Base-by-base conservation (phyloP, 2,797 vertebrate genomes). In the Botia almorhae region DNA sequence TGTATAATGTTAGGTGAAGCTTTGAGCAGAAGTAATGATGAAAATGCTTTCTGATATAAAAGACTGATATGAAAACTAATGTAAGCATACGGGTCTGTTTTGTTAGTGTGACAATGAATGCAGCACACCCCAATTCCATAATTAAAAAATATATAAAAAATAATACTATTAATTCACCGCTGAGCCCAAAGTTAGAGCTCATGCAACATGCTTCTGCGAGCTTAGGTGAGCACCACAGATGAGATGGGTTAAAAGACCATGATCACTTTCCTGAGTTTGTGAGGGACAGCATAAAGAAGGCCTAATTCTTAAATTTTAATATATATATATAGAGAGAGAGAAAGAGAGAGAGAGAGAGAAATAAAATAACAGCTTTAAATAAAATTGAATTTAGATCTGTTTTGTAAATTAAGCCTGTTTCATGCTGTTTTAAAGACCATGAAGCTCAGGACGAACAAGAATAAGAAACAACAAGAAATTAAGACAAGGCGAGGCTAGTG, bases 131-230 rank as follows among this genome's bases (percentile, higher is more conserved):
- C 23, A 11, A 64, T 79, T 17, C 60, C 56, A 23, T 23, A 46
- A n/a, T n/a, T n/a, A n/a, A n/a, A n/a, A n/a, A n/a, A n/a, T n/a
- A n/a, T n/a, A n/a, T n/a, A n/a, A n/a, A n/a, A n/a, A n/a, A n/a
- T n/a, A n/a, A 77, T 4, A 69, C 55, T 50, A 83, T 64, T 48
- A 64, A 72, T 33, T 67, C 60, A 75, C 60, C 19, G 61, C 43
- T 43, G 68, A 77, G 23, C 76, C 77, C 77, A 75, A 71, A 53
- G 50, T 74, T 53, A 76, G 19, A 71, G 26, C 23, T 74, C 85
- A 86, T 85, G 85, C 85, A 83, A 70, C 86, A 87, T 86, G 85
- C 81, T 78, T 60, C 71, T 23, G 23, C 48, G 48, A 67, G 26
- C 26, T 36, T 19, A 55, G 56, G n/a, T 43, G 65, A 72, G 17